Percentiles rank a stretch among this genome's conserved stretches.
Conservation (phyloP, 2,888 invertebrate species). For the Ectemnius continuus region DNA sequence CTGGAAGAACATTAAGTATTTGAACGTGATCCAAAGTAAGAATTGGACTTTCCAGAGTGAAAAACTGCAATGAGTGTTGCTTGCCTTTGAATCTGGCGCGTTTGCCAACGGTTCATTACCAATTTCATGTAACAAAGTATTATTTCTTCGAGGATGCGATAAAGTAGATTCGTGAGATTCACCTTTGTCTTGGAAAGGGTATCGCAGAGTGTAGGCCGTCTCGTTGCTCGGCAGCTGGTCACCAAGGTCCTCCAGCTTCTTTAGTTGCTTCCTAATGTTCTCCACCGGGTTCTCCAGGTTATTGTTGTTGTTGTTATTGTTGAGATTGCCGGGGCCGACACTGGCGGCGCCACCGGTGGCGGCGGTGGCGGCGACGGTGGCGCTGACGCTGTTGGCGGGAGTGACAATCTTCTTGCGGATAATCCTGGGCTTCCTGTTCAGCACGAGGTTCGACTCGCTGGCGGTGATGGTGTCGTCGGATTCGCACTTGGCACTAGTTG, state of each 20-base stretch:
- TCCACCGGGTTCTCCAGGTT: slow-evolving; percentile 82
- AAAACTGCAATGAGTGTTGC: too few species aligned
- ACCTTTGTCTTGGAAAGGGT: slow-evolving; percentile 89
- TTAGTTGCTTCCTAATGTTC: slow-evolving; percentile 87
- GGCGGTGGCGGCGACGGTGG: slow-evolving; percentile 16
- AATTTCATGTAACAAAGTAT: too few species aligned
- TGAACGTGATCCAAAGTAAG: too few species aligned
- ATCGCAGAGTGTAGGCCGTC: slow-evolving; percentile 85
- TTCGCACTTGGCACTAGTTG: slow-evolving; percentile 63
- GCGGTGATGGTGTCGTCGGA: slow-evolving; percentile 76
- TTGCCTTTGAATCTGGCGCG: too few species aligned
- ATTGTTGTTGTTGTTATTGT: slow-evolving; percentile 69
- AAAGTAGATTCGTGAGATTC: slow-evolving; percentile 41
- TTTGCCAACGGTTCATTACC: too few species aligned
- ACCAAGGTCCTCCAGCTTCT: slow-evolving; percentile 89
- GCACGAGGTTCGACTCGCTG: slow-evolving; percentile 74
- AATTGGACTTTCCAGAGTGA: too few species aligned
- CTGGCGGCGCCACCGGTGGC: slow-evolving; percentile 74
- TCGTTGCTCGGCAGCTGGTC: slow-evolving; percentile 90
- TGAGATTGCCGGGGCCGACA: slow-evolving; percentile 69
- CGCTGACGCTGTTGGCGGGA: neutral
- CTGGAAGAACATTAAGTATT: too few species aligned
- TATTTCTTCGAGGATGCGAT: too few species aligned
- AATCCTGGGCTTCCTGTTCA: slow-evolving; percentile 64
- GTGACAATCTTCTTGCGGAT: slow-evolving; percentile 72